These are phyloP conservation scores for Balaenoptera acutorostrata DNA, from an alignment of 2,113 vertebrate species.

Conservation along the genomic window DNA sequence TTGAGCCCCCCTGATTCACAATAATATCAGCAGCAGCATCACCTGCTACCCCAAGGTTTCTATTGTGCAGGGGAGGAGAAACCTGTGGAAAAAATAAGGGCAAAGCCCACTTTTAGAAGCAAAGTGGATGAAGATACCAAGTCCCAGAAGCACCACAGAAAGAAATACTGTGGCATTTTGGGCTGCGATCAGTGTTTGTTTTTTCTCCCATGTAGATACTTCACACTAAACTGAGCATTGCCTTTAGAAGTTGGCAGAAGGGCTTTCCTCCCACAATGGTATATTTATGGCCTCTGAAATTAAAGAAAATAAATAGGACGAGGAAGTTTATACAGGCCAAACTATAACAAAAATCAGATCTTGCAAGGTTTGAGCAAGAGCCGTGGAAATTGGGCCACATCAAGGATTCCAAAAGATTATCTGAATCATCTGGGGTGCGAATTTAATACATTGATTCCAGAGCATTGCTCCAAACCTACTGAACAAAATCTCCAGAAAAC, in stretches of 20 bases:
- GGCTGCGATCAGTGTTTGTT: neutral
- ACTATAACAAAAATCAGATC: neutral
- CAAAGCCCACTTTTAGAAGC: neutral
- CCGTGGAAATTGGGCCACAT: neutral
- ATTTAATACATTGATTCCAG: slow-evolving; percentile 1
- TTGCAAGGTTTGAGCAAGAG: neutral
- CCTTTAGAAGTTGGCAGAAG: neutral
- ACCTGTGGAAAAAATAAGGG: neutral
- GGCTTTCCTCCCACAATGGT: neutral
- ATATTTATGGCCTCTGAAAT: neutral
- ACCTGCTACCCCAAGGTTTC: neutral
- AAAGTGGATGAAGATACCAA: neutral
- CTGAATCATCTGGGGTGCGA: neutral
- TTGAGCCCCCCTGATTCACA: neutral
- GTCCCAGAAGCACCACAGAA: neutral
- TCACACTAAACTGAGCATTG: neutral
- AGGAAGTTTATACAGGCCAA: neutral
- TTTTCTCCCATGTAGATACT: neutral
- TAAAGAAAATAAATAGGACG: neutral
- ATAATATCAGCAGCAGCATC: neutral
- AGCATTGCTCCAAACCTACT: neutral
- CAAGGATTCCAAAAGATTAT: neutral
- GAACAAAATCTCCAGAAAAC: neutral
- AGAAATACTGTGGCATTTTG: neutral
- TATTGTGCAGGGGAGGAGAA: neutral